Percentiles rank a stretch among this genome's conserved stretches.
Conservation (phyloP, 2,888 invertebrate species). For the Euplexia lucipara region DNA sequence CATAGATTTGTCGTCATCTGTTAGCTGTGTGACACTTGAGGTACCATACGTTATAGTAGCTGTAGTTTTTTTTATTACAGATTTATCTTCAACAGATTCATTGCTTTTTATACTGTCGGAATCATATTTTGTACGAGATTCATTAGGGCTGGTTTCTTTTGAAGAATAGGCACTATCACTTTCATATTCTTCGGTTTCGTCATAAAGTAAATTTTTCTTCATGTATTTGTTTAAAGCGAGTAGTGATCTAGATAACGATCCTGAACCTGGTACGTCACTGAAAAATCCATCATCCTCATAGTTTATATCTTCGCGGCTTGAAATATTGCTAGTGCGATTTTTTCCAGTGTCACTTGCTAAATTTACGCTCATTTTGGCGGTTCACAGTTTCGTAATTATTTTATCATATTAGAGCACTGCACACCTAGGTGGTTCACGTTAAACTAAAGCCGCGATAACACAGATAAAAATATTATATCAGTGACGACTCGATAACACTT, state of each 20-base stretch:
- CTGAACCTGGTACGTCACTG: slow-evolving; percentile 81
- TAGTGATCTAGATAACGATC: slow-evolving; percentile 83
- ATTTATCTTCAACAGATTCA: slow-evolving; percentile 69
- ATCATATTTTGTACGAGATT: slow-evolving; percentile 82
- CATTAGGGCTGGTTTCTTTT: slow-evolving; percentile 85
- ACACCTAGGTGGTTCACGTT: slow-evolving; percentile 67
- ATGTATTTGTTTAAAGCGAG: slow-evolving; percentile 86
- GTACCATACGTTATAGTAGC: slow-evolving; percentile 50
- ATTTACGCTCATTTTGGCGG: slow-evolving; percentile 71
- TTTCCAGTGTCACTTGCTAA: slow-evolving; percentile 59
- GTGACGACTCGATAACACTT: slow-evolving; percentile 76
- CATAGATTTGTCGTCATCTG: slow-evolving; percentile 84
- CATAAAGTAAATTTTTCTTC: slow-evolving; percentile 85
- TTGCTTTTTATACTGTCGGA: slow-evolving; percentile 81
- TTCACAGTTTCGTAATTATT: slow-evolving; percentile 57
- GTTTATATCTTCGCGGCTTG: slow-evolving; percentile 62
- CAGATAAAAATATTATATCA: slow-evolving; percentile 79
- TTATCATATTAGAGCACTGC: slow-evolving; percentile 72
- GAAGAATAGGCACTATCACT: slow-evolving; percentile 84
- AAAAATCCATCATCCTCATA: slow-evolving; percentile 84
- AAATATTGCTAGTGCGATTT: slow-evolving; percentile 50
- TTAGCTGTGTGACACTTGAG: slow-evolving; percentile 71
- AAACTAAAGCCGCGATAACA: slow-evolving; percentile 75
- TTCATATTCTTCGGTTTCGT: slow-evolving; percentile 75
- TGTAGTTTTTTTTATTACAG: slow-evolving; percentile 33